Conservation (phyloP, 2,113 vertebrate genomes). For the Vidua macroura region DNA sequence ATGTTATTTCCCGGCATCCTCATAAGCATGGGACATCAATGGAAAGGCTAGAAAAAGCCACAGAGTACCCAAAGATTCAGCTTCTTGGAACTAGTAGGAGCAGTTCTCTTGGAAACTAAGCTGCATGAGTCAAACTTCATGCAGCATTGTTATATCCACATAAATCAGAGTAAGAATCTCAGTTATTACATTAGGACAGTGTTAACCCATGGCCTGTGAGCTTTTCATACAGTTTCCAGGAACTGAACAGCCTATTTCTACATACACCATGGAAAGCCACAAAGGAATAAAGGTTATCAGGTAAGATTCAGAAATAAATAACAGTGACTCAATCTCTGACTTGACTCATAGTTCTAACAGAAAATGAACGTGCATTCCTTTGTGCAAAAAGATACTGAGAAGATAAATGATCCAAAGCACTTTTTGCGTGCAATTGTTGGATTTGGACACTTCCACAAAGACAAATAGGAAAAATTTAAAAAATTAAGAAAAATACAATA, state of each 20-base stretch:
- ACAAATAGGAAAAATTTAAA: neutral
- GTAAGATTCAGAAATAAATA: neutral
- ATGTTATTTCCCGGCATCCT: neutral
- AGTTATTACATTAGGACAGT: neutral
- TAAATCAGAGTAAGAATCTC: neutral
- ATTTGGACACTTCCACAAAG: neutral
- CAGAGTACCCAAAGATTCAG: neutral
- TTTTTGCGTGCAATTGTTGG: neutral
- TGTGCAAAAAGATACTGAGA: neutral
- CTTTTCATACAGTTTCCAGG: neutral
- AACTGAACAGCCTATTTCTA: neutral
- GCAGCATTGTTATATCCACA: neutral
- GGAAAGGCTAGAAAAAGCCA: neutral
- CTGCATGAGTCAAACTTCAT: neutral
- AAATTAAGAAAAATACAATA: neutral
- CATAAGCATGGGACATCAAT: neutral
- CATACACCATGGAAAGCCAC: neutral
- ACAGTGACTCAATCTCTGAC: neutral
- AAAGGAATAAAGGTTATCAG: neutral
- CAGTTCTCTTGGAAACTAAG: neutral
- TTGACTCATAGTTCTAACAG: neutral
- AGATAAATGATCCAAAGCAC: neutral
- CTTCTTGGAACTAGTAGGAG: neutral
- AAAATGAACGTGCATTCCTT: neutral
- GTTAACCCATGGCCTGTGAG: neutral